These are phyloP conservation scores for Cheilosia vulpina DNA, from an alignment of 2,888 invertebrate species.

Conservation along the genomic window DNA sequence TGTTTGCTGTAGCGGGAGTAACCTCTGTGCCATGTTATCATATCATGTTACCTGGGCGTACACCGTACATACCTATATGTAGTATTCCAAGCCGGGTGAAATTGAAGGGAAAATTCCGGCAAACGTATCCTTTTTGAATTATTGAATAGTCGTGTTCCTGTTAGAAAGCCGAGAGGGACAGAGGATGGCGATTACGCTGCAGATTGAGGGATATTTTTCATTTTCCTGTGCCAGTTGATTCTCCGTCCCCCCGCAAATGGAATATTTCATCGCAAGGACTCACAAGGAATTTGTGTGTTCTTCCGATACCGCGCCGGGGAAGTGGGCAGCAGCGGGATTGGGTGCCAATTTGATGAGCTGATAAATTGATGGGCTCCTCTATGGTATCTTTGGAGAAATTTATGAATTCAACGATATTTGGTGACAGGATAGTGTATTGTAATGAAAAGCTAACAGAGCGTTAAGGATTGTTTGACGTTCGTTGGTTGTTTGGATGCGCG, in stretches of 20 bases:
- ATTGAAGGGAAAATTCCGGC: constrained; percentile 36
- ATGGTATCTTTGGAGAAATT: constrained; percentile 41
- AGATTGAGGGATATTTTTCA: constrained; percentile 47
- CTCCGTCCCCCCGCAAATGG: constrained; percentile 9
- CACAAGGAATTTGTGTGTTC: constrained; percentile 58
- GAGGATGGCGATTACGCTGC: constrained; percentile 29
- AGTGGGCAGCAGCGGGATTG: not conserved
- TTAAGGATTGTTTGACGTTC: constrained; percentile 62
- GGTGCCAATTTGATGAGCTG: constrained; percentile 47
- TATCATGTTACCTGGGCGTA: constrained; percentile 26
- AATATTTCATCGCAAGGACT: constrained; percentile 53
- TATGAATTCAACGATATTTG: constrained; percentile 64
- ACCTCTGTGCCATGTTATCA: constrained; percentile 54
- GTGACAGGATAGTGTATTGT: constrained; percentile 65
- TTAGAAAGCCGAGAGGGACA: not conserved
- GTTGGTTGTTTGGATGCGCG: constrained; percentile 10
- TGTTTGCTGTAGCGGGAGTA: constrained; percentile 2
- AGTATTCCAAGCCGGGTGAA: constrained; percentile 24
- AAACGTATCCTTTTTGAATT: constrained; percentile 68
- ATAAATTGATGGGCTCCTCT: constrained; percentile 66
- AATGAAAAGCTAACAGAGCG: constrained; percentile 71
- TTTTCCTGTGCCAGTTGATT: not conserved
- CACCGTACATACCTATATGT: not conserved
- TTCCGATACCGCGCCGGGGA: constrained; percentile 38
- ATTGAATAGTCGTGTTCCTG: constrained; percentile 49